Conservation (phyloP, 92 coral and sea anemone species). For the Heteractis magnifica region DNA sequence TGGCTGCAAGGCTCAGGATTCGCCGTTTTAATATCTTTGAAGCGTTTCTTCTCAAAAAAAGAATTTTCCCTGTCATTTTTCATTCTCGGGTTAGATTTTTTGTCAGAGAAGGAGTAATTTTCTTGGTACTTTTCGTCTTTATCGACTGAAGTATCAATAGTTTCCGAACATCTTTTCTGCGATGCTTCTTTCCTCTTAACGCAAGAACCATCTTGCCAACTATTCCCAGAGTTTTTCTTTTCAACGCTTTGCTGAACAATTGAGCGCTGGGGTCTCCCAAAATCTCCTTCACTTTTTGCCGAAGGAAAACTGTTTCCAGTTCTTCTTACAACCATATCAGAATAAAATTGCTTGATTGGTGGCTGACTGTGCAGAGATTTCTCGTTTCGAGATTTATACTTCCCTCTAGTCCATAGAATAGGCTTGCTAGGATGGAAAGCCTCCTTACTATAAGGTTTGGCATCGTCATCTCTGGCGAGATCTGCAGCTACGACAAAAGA, state of each 20-base stretch:
- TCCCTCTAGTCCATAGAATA: background rate
- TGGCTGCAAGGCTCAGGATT: background rate
- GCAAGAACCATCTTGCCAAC: background rate
- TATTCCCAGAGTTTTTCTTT: background rate
- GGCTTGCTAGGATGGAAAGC: constrained; percentile 19
- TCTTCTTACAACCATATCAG: constrained; percentile 20
- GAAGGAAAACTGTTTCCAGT: background rate
- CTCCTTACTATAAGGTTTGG: background rate
- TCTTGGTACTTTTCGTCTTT: background rate
- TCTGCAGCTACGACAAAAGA: background rate
- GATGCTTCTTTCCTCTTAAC: background rate
- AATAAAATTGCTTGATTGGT: constrained; percentile 4
- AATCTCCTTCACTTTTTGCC: background rate
- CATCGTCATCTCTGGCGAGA: background rate
- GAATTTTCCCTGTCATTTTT: background rate
- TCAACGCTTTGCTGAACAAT: background rate
- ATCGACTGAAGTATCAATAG: background rate
- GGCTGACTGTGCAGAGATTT: background rate
- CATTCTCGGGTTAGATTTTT: background rate
- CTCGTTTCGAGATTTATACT: background rate
- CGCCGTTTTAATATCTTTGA: background rate
- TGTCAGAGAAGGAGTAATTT: background rate
- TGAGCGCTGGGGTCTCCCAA: background rate
- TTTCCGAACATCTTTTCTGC: background rate
- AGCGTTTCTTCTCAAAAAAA: background rate